Conservation (phyloP, 2,797 vertebrate species). For the Phalanger gymnotis region DNA sequence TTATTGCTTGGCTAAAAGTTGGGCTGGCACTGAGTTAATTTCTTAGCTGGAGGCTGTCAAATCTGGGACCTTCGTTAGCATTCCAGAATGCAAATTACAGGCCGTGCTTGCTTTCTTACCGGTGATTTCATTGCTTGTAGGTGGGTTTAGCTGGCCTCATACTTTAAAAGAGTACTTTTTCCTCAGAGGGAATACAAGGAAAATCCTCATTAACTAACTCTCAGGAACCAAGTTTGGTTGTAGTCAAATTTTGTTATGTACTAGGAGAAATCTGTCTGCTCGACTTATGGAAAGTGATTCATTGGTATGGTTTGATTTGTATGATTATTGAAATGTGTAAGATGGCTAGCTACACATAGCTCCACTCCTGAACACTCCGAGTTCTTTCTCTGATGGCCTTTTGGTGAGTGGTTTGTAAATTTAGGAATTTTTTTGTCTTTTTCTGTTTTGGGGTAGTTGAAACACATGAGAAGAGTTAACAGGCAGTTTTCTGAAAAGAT, state of each 20-base stretch:
- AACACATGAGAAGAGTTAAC: neutral
- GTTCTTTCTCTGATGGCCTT: neutral
- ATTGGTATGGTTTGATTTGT: neutral
- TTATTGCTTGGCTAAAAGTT: constrained; percentile 40
- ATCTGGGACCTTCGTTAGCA: constrained; percentile 10
- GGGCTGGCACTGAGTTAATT: constrained; percentile 6
- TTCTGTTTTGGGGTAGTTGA: neutral
- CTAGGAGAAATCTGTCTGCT: neutral
- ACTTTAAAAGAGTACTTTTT: neutral
- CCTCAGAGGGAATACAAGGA: neutral
- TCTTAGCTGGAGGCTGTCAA: constrained; percentile 40
- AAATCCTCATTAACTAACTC: neutral
- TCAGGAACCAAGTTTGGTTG: neutral
- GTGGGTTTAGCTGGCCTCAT: neutral
- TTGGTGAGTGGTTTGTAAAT: neutral
- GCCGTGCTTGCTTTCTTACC: constrained; percentile 24
- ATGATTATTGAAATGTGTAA: neutral
- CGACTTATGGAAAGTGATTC: neutral
- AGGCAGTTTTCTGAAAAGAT: constrained; percentile 28
- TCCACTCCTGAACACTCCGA: neutral
- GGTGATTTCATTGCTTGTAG: neutral
- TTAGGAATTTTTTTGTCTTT: neutral
- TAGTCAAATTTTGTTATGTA: neutral
- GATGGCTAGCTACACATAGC: neutral
- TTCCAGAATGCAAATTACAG: neutral